Evolutionary conservation across 2,888 invertebrate genomes (phyloP).

Genomic region (Malthinus seriepunctatus): DNA sequence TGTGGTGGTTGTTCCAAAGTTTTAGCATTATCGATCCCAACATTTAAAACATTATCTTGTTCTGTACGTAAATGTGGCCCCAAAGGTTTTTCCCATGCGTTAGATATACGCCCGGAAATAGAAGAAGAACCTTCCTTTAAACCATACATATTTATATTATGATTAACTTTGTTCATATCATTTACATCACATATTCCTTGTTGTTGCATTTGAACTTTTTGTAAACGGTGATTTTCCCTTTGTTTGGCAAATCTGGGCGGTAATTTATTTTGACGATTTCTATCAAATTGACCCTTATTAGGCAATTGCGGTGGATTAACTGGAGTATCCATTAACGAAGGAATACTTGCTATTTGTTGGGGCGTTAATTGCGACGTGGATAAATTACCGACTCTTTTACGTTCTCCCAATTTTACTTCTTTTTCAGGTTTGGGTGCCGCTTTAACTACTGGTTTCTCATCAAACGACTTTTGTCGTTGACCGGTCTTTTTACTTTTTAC

Average conservation of each 20-base stretch:
- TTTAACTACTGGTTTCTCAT: constrained; percentile 45
- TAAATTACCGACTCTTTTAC: constrained; percentile 28
- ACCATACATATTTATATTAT: constrained; percentile 45
- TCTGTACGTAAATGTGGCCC: constrained; percentile 66
- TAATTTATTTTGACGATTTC: constrained; percentile 63
- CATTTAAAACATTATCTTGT: constrained; percentile 43
- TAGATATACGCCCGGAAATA: constrained; percentile 72
- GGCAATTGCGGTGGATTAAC: constrained; percentile 52
- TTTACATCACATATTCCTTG: constrained; percentile 54
- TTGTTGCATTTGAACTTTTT: constrained; percentile 55
- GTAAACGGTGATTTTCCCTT: constrained; percentile 61
- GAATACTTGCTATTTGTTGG: constrained; percentile 56
- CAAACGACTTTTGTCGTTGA: constrained; percentile 56
- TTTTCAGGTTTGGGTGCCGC: constrained; percentile 43
- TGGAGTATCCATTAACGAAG: constrained; percentile 57
- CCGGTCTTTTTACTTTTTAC: constrained; percentile 81
- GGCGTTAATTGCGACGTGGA: constrained; percentile 40
- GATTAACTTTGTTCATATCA: constrained; percentile 56
- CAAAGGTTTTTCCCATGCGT: constrained; percentile 87
- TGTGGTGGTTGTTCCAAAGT: constrained; percentile 47
- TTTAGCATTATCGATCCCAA: constrained; percentile 47
- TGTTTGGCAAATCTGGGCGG: constrained; percentile 81
- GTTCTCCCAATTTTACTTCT: constrained; percentile 38
- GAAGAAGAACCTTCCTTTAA: constrained; percentile 53
- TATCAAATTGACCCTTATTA: constrained; percentile 45